A percentile compares a stretch with the other conserved stretches of the same genome.
Conservation (phyloP, 2,888 invertebrate species). For the Nymphalis c-album region DNA sequence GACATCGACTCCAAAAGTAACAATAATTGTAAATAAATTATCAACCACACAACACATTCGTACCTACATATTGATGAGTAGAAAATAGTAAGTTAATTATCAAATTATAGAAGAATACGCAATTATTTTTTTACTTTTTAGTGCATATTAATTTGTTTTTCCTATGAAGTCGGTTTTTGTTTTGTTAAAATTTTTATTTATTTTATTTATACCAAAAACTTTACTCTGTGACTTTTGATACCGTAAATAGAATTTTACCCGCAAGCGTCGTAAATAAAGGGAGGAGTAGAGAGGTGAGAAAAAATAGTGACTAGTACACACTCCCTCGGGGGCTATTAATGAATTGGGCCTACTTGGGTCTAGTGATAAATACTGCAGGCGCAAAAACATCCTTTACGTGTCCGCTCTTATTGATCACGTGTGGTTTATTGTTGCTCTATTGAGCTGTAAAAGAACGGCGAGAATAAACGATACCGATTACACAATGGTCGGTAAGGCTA, state of each 20-base stretch:
- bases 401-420: conserved; percentile 32
- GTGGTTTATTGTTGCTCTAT: conserved; percentile 31
- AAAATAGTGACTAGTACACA: conserved; percentile 51
- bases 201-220: neutral
- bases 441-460: conserved; percentile 8
- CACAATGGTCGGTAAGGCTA: neutral
- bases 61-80: too few species aligned
- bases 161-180: too few species aligned
- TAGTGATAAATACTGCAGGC: conserved; percentile 45
- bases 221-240: conserved; percentile 14
- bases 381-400: conserved; percentile 51
- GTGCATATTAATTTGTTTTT: too few species aligned
- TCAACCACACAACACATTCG: too few species aligned
- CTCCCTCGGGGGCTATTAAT: conserved; percentile 57
- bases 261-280: conserved; percentile 57
- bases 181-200: too few species aligned
- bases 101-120: too few species aligned
- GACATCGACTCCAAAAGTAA: too few species aligned
- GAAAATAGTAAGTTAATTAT: too few species aligned
- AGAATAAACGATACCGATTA: conserved; percentile 1
- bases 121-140: too few species aligned
- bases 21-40: too few species aligned
- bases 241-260: conserved; percentile 53
- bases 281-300: conserved; percentile 53
- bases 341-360: conserved; percentile 52